These are phyloP conservation scores for Sminthurides aquaticus DNA, from an alignment of 2,888 invertebrate species.

Conservation along the genomic window DNA sequence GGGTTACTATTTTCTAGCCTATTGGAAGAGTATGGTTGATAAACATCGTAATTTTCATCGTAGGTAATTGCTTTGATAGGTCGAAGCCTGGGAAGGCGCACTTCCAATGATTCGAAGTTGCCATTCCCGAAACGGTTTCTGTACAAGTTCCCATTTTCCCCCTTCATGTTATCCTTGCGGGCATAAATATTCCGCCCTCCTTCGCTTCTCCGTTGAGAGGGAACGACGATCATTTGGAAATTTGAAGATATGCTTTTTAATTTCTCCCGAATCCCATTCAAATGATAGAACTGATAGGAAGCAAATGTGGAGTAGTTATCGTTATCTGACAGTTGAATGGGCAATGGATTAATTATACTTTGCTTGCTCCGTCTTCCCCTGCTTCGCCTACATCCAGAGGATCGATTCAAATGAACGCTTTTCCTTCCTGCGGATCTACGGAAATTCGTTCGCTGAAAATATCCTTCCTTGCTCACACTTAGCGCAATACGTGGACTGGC, in stretches of 20 bases:
- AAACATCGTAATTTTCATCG: neutral
- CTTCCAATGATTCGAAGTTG: neutral
- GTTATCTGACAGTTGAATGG: neutral
- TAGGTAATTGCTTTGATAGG: neutral
- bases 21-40: too few species aligned
- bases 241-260: neutral
- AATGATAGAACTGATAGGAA: neutral
- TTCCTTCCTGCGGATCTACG: constrained; percentile 33
- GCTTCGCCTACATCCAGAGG: constrained; percentile 6
- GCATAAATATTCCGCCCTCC: neutral
- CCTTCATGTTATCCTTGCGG: too few species aligned
- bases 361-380: neutral
- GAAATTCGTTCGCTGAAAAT: constrained; percentile 53
- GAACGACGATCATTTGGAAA: constrained; percentile 3
- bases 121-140: neutral
- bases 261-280: neutral
- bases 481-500: constrained; percentile 51
- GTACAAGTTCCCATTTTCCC: neutral
- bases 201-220: neutral
- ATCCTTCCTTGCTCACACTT: constrained; percentile 55
- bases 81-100: neutral
- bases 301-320: neutral
- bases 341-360: neutral
- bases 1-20: neutral
- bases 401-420: constrained; percentile 11